Evolutionary conservation across 2,888 invertebrate species (phyloP), one percentile per base, ranked within the genome.

Genomic region (Tachina fera): DNA sequence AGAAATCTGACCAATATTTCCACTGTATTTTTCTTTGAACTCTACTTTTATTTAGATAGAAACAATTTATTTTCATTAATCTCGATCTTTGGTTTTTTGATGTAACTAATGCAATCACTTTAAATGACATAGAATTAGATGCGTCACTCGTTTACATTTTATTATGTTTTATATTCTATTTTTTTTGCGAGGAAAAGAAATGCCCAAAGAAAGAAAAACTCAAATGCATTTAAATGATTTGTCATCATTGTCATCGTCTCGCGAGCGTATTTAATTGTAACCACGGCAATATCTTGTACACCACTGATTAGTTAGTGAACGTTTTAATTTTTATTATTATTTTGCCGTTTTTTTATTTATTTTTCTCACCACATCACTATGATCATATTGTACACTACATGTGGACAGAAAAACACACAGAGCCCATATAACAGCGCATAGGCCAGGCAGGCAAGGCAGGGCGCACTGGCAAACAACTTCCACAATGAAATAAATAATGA

Each of bases 271-370:
- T 85, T 86, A 79, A 83, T 86, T 79, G 86, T 83, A 83, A 68
- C 83, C 86, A 19, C 86, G 86, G 79, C 86, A 86, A 83, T 86
- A 86, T 86, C 86, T 86, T 79, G 72, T 76, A 83, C 58, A 79
- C 76, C 86, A 86, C 86, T 86, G 86, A 86, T 83, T 86, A 86
- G 79, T 71, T 67, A 76, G 79, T 83, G 79, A 83, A 86, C 76
- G 76, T 72, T 79, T 80, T 60, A 82, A 70, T 82, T 76, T 82
- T 76, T 76, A 77, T 77, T 74, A 70, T 65, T n/a, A n/a, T 80
- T 56, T 71, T 71, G 70, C 31, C 14, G n/a, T 68, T 81, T 75
- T 60, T 47, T 9, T 60, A 65, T 81, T 74, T 68, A 43, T 74
- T 68, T 86, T 83, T 79, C 75, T 86, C 86, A 86, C 86, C 86